Evolutionary conservation across 2,797 vertebrate species (phyloP), one percentile per base, ranked within the genome.

Genomic region (Falco columbarius): DNA sequence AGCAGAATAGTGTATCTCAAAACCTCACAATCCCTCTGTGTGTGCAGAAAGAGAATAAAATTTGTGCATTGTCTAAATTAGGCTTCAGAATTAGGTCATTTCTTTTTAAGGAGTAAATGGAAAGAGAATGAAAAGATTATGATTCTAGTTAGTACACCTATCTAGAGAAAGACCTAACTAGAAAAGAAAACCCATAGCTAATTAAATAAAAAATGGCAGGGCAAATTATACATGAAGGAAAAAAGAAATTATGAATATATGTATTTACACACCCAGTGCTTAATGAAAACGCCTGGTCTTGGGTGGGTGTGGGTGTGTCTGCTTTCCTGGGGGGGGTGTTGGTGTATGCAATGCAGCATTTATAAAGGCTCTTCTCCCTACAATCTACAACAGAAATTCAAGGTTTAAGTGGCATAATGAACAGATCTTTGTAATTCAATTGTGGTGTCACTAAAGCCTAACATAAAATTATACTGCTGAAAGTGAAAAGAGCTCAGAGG

Each of bases 401-500:
- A 95, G 94, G 47, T 93, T 97, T 96, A 97, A 97, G 74, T 89
- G 63, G 56, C 72, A 94, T 96, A 97, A 96, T 95, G 90, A 97
- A 81, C 70, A 97, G 91, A 97, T 98, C 97, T 98, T 97, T 96
- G 42, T 76, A 97, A 96, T 96, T 96, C 88, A 94, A 18, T 91
- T 97, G 70, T 91, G 56, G 76, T 97, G 82, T 93, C 96, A 96
- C 73, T 97, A 98, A 98, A 97, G 65, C 74, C 95, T 97, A 97
- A 93, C 89, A 97, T 97, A 97, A 98, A 98, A 97, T 98, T 98
- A 98, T 96, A 97, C 49, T 93, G 67, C 59, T 46, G 81, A 88
- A 92, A 94, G 86, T 92, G 81, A 97, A 97, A 97, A 93, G 87
- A 97, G 38, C 67, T 97, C 52, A 97, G 93, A 94, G 90, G 82